Evolutionary conservation across 2,888 invertebrate genomes (phyloP), one percentile per base, ranked within the genome.

Genomic region (Bugulina stolonifera): DNA sequence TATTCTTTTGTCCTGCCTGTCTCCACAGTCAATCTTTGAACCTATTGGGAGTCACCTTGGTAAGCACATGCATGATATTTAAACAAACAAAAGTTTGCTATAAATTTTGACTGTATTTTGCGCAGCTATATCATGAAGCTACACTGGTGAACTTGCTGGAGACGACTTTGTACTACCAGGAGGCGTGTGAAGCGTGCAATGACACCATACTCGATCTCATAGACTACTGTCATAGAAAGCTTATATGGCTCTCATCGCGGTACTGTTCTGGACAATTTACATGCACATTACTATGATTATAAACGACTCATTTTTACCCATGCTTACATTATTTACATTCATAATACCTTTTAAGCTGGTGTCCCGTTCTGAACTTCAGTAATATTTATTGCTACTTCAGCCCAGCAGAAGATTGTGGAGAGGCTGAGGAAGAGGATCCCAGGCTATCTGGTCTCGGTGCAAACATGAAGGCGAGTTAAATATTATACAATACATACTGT

Each of bases 71-170:
- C n/a, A n/a, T n/a, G n/a, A n/a, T n/a, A n/a, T n/a, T n/a, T n/a
- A n/a, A n/a, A n/a, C n/a, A n/a, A n/a, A n/a, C n/a, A n/a, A n/a
- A n/a, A n/a, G n/a, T n/a, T n/a, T n/a, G n/a, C n/a, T n/a, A n/a
- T n/a, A n/a, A n/a, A n/a, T n/a, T n/a, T n/a, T n/a, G n/a, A 43
- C 18, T 54, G 23, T 34, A 18, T 74, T 57, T 73, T 75, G 69
- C 74, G 27, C 73, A 83, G 89, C 78, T 91, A 64, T 91, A 91
- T 82, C 93, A 93, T 80, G 93, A 93, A 84, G 90, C 90, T 0
- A 90, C 91, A 0, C 89, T 90, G 0, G 88, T 92, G 34, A 91
- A 93, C 18, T 84, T 95, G 0, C 83, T 95, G 69, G 94, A 94
- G 85, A 89, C 91, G 0, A 89, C 92, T 1, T 84, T 94, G 58